Base-by-base conservation (phyloP, 2,797 vertebrate genomes). In the Sebastes nivosus region DNA sequence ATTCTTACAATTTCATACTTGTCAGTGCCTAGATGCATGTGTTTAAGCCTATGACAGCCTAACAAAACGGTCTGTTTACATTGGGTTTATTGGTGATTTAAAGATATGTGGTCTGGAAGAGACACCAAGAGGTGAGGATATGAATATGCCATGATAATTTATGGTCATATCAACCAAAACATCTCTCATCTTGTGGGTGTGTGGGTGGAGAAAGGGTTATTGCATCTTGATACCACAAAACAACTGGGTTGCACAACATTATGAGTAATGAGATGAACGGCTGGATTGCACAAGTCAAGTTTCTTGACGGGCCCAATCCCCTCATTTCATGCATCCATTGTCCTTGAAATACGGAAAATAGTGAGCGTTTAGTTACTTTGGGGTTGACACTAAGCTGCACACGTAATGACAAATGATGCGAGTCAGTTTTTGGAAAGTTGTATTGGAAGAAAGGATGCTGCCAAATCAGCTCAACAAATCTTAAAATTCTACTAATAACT, bases 241-340 rank as follows among this genome's bases (percentile, higher is more conserved):
- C 54, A 74, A 81, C 69, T 24, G 75, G 64, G 58, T 83, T 85
- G 74, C 72, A 58, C 75, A 82, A 82, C 55, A 71, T 79, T 70
- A 29, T 46, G 59, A 75, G 60, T 34, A 27, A 82, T 65, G 38
- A 67, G 57, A 74, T 18, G 52, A 82, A 46, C 11, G 61, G 3
- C 59, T 65, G 76, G 74, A 63, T 75, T 24, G 22, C 32, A 65
- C 38, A 72, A 27, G 42, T 25, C 20, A n/a, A 42, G 52, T 25
- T 77, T 18, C 50, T 24, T 68, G 30, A 32, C 24, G 2, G 32
- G 57, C 20, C 64, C 73, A 34, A 72, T 79, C 36, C 20, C 25
- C 60, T 36, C 16, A 13, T 30, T 36, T 34, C 57, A 73, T 52
- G 14, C 36, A 64, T 22, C 32, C 27, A 29, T 60, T 25, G 74